Evolutionary conservation across 2,113 vertebrate species (phyloP).

Genomic region (Hyperoodon ampullatus): DNA sequence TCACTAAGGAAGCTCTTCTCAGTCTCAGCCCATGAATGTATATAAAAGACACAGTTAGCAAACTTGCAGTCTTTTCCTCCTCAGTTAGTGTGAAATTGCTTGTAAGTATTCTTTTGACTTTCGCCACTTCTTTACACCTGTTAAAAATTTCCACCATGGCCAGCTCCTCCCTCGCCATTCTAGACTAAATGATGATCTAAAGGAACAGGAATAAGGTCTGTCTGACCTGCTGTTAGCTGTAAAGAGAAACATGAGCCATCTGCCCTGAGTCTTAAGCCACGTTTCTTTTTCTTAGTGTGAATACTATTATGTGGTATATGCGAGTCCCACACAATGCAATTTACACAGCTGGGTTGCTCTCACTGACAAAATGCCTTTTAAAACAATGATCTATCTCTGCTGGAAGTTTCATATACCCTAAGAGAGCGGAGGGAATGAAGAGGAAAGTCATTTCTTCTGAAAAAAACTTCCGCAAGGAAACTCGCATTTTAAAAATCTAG

Average conservation of each 20-base stretch:
- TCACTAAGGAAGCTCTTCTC: not conserved
- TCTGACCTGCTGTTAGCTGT: not conserved
- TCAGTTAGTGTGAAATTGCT: not conserved
- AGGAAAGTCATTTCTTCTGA: slow-evolving; percentile 7
- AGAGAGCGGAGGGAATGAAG: fast-evolving
- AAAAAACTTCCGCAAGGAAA: slow-evolving; percentile 52
- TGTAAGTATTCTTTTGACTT: not conserved
- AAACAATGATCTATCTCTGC: fast-evolving
- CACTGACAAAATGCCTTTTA: slow-evolving; percentile 13
- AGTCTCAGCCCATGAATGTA: not conserved
- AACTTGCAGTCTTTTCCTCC: not conserved
- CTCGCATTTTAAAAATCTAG: not conserved
- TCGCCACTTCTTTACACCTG: not conserved
- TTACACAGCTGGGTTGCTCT: not conserved
- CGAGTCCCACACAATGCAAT: not conserved
- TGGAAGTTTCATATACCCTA: not conserved
- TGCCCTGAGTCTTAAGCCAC: not conserved
- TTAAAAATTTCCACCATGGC: not conserved
- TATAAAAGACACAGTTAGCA: not conserved
- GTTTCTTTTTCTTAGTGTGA: slow-evolving; percentile 30
- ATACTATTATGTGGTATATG: not conserved
- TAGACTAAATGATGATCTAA: not conserved
- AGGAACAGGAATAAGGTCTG: not conserved
- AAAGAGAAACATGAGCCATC: not conserved
- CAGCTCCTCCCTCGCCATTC: not conserved